A percentile compares a stretch with the other conserved stretches of the same genome.
Evolutionary conservation across 2,888 invertebrate genomes (phyloP).

Genomic region (Gari tellinella): DNA sequence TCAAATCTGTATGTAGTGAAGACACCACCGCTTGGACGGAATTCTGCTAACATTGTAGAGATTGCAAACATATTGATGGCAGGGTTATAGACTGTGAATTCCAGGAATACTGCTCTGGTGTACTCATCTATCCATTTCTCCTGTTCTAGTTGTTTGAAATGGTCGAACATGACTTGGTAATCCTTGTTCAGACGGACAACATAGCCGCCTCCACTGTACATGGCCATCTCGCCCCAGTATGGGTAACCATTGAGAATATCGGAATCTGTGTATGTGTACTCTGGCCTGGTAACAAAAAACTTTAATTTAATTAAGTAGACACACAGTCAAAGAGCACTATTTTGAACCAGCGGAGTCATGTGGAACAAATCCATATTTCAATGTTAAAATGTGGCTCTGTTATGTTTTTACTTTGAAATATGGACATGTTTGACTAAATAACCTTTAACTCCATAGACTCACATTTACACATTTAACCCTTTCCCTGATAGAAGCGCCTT

Average conservation of each 20-base stretch:
- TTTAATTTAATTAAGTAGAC: no score
- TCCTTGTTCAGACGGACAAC: constrained; percentile 82
- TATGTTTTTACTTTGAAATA: no score
- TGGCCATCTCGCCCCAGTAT: constrained; percentile 83
- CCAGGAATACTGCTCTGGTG: constrained; percentile 86
- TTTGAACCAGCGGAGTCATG: no score
- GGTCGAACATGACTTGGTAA: constrained; percentile 71
- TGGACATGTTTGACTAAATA: no score
- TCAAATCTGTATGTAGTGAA: constrained; percentile 81
- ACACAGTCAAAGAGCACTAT: no score
- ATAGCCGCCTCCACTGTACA: constrained; percentile 86
- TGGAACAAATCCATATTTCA: no score
- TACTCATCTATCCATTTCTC: constrained; percentile 85
- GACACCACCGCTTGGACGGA: constrained; percentile 80
- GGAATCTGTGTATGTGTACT: constrained; percentile 81
- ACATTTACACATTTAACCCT: no score
- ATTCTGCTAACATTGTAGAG: constrained; percentile 81
- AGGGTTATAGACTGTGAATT: constrained; percentile 86
- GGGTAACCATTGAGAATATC: constrained; percentile 84
- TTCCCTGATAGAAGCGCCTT: no score
- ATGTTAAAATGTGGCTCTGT: no score
- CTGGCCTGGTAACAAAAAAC: constrained; percentile 58
- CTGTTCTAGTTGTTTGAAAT: constrained; percentile 80
- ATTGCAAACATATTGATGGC: constrained; percentile 82
- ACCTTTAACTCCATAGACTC: no score